Evolutionary conservation across 2,113 vertebrate genomes (phyloP).

Genomic region (Pica pica): DNA sequence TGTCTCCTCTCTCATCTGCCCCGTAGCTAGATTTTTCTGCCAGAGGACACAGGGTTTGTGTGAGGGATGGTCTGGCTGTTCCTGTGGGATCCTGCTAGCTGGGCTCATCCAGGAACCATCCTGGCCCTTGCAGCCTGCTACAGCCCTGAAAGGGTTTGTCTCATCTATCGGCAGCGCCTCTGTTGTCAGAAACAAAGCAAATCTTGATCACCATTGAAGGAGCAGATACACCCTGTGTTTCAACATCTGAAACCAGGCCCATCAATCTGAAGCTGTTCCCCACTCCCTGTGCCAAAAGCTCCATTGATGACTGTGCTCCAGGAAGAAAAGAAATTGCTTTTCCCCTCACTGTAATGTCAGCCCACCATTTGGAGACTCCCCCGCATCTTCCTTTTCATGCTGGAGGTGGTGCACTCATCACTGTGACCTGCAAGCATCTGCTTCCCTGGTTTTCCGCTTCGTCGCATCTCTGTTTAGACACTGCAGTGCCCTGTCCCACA

Average conservation of each 20-base stretch:
- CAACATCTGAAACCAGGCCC: constrained; percentile 26
- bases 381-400: constrained; percentile 41
- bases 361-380: constrained; percentile 22
- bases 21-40: neutral
- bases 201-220: neutral
- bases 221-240: constrained; percentile 20
- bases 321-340: constrained; percentile 57
- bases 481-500: constrained; percentile 70
- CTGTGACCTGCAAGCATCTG: constrained; percentile 62
- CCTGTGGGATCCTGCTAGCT: neutral
- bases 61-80: neutral
- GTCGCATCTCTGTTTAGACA: constrained; percentile 73
- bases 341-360: constrained; percentile 2
- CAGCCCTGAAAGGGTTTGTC: neutral
- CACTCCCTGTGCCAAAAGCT: constrained; percentile 8
- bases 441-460: constrained; percentile 71
- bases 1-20: neutral
- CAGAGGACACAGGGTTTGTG: neutral
- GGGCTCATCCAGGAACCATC: neutral
- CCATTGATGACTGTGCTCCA: constrained; percentile 23
- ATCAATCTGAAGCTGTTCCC: constrained; percentile 32
- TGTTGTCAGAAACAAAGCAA: constrained; percentile 29
- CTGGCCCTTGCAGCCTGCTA: neutral
- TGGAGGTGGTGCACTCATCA: constrained; percentile 43
- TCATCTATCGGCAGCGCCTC: neutral